These are phyloP conservation scores for Rapana venosa DNA, from an alignment of 2,888 invertebrate species.

Conservation along the genomic window DNA sequence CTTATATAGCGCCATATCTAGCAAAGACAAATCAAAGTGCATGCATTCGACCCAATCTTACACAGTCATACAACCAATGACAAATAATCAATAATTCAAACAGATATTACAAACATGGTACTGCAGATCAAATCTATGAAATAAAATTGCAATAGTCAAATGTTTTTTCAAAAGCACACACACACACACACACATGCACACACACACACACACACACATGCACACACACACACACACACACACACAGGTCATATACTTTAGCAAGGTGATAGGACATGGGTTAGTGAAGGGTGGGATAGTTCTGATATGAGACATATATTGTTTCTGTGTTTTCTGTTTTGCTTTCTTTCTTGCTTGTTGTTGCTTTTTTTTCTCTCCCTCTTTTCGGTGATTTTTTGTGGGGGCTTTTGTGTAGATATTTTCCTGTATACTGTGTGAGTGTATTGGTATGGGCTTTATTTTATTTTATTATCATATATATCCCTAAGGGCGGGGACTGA, in stretches of 20 bases:
- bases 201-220: background rate
- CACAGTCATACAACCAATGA: background rate
- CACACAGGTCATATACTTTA: background rate
- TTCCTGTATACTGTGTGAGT: no score
- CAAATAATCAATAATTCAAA: background rate
- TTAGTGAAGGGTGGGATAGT: background rate
- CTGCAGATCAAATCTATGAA: background rate
- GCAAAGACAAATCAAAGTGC: background rate
- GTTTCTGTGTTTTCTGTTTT: background rate
- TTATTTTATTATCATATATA: no score
- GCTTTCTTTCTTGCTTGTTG: no score
- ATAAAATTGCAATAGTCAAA: background rate
- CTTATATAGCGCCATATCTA: background rate
- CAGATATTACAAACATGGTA: background rate
- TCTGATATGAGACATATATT: no score
- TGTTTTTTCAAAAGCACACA: background rate
- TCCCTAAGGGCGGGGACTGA: no score
- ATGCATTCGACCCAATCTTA: background rate
- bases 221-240: constrained; percentile 8
- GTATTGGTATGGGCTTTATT: no score
- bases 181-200: constrained; percentile 9
- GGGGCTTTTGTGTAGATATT: no score
- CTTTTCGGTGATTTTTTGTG: no score
- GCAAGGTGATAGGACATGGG: background rate
- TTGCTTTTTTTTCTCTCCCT: no score